These are phyloP conservation scores for Melanotaenia boesemani DNA, from an alignment of 2,797 vertebrate species.

Conservation along the genomic window DNA sequence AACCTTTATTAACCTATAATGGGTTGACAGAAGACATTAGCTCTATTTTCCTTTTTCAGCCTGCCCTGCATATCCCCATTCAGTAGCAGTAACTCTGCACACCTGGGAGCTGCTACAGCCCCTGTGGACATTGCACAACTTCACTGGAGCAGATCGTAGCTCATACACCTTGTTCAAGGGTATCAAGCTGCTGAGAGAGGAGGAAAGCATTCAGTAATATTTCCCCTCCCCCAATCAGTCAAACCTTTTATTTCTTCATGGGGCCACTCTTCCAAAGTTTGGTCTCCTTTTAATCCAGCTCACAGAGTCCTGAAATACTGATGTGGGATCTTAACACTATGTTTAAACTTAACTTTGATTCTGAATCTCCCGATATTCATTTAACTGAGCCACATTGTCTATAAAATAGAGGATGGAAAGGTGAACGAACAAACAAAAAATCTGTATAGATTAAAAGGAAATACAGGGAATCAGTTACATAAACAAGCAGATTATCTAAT, in stretches of 20 bases:
- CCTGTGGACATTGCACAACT: conserved; percentile 42
- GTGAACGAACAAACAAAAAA: too few relatives aligned
- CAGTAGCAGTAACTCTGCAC: conserved; percentile 22
- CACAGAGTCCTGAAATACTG: conserved; percentile 2
- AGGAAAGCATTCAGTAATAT: conserved; percentile 25
- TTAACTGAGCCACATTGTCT: not conserved
- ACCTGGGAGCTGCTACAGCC: conserved; percentile 45
- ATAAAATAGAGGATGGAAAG: not conserved
- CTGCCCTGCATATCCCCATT: conserved; percentile 29
- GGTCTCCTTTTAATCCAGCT: not conserved
- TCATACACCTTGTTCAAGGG: conserved; percentile 43
- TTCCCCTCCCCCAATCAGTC: not conserved
- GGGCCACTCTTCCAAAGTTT: conserved; percentile 26
- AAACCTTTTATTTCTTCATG: conserved; percentile 14
- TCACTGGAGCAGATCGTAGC: conserved; percentile 35
- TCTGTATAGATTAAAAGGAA: too few relatives aligned
- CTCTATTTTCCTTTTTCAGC: conserved; percentile 10
- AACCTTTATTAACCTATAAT: conserved; percentile 22
- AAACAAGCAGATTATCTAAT: too few relatives aligned
- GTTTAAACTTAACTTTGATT: not conserved
- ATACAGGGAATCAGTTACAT: too few relatives aligned
- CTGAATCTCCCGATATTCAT: not conserved
- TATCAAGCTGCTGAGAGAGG: conserved; percentile 6
- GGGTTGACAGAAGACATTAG: conserved; percentile 28
- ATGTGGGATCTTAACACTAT: not conserved